Base-by-base conservation (phyloP, 2,888 invertebrate genomes). In the Caenorhabditis plicata region DNA sequence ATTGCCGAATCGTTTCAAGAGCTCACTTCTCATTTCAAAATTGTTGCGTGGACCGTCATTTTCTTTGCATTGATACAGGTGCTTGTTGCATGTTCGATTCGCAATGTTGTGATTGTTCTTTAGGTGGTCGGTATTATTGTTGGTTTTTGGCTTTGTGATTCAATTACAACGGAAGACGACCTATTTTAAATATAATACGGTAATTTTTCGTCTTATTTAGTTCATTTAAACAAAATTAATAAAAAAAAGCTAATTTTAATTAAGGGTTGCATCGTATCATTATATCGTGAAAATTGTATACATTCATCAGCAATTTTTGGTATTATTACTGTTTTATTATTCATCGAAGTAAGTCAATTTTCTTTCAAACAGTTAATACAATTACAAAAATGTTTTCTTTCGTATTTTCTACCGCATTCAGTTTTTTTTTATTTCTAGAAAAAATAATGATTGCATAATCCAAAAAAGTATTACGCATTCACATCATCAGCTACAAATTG, bases 61-160 rank as follows among this genome's bases (percentile, higher is more conserved):
- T 54, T 80, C 31, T 73, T 77, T 36, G 72, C 77, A 20, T 55
- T 77, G 38, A 75, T 80, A 40, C 79, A 79, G 68, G 75, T 72
- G 35, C n/a, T n/a, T n/a, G n/a, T n/a, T n/a, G n/a, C n/a, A n/a
- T 47, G 48, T 46, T 29, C 27, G 29, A 33, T 22, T 15, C 19
- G 29, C 15, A 1, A 8, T 26, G 11, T 22, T 23, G 27, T 23
- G 17, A 38, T 22, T 22, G 32, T 32, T 19, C 35, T 55, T 45
- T 58, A 76, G 76, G 70, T 75, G 36, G 73, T 78, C 54, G 79
- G 79, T 50, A 77, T 79, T 36, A 66, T 78, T 32, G 78, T 80
- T 39, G 79, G 78, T 43, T 79, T 79, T 52, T 80, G 77, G 69
- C 57, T 79, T 15, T 79, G 79, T 66, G 75, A 79, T 51, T 72